phyloP scores from a whole-genome alignment of 2,888 invertebrate species.

The Phyllotreta cruciferae region DNA sequence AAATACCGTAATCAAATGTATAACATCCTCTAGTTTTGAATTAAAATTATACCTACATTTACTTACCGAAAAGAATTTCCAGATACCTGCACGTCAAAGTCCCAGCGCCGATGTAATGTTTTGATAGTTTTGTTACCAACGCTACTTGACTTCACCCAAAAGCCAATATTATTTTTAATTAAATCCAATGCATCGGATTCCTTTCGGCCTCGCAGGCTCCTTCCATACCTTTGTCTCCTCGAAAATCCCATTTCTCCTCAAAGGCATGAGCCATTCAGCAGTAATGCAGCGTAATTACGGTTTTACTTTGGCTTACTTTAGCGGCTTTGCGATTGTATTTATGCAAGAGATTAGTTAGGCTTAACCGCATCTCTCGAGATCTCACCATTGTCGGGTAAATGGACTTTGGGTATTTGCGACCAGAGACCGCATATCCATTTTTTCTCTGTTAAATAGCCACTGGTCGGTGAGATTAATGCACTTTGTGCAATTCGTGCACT shows the following conservation, averaged over 20 bases:
- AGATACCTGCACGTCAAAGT: conserved; percentile 4
- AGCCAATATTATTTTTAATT: conserved; percentile 39
- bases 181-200: conserved; percentile 30
- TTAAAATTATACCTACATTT: too few species aligned
- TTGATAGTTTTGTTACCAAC: conserved; percentile 36
- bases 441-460: conserved; percentile 1
- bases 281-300: conserved; percentile 42
- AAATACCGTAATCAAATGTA: too few species aligned
- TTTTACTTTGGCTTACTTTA: conserved; percentile 40
- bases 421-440: conserved; percentile 28
- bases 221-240: conserved; percentile 21
- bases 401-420: conserved; percentile 37
- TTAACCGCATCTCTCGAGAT: conserved; percentile 43
- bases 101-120: conserved; percentile 24
- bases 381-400: conserved; percentile 32
- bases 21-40: too few species aligned
- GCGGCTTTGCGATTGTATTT: conserved; percentile 46
- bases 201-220: conserved; percentile 18
- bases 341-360: conserved; percentile 47
- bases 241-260: conserved; percentile 36
- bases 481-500: conserved; percentile 4
- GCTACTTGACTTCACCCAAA: conserved; percentile 37
- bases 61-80: neutral
- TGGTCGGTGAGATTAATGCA: conserved; percentile 16
- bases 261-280: conserved; percentile 32